Base-by-base conservation (phyloP, 2,888 invertebrate species). In the Cryptops parisi region DNA sequence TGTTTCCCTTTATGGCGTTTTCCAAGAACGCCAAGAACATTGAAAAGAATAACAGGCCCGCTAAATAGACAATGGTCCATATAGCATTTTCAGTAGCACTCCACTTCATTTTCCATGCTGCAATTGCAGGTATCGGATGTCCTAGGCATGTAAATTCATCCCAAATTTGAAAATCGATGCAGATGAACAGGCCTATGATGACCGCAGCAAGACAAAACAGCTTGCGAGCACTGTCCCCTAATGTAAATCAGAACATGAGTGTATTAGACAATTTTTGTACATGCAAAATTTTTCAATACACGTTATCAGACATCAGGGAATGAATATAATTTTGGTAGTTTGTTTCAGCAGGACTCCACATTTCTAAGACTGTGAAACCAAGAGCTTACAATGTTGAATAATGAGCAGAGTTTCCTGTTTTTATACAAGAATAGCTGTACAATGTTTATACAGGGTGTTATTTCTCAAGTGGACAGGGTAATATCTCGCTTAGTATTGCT, bases 151-250 rank as follows among this genome's bases (percentile, higher is more conserved):
- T 56, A 43, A 55, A 56, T 38, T 56, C 56, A 24, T 56, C 56
- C 56, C 56, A 56, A 22, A 56, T 56, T 52, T 56, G 56, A 44
- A 56, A 56, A 41, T 56, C 56, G n/a, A 56, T 52, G 25, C 56
- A 56, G 19, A 56, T 52, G 22, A 56, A 56, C 12, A 56, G 56
- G 15, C 56, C 56, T 21, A 56, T 54, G 33, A 56, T 55, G 38
- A 44, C 54, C 5, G 47, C 47, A 19, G 56, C 56, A 22, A 55
- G 25, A 45, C 56, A 56, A 2, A 56, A 40, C 24, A 56, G 27
- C 24, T 56, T 56, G 21, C 54, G 33, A 22, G 52, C 46, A 24
- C 24, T 47, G 22, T 56, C 56, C 23, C 50, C 56, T 56, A 40
- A n/a, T n/a, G n/a, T n/a, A n/a, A n/a, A n/a, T n/a, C n/a, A n/a